Percentiles rank a stretch among this genome's conserved stretches.
Conservation (phyloP, 2,797 vertebrate genomes). For the Catamblyrhynchus diadema region DNA sequence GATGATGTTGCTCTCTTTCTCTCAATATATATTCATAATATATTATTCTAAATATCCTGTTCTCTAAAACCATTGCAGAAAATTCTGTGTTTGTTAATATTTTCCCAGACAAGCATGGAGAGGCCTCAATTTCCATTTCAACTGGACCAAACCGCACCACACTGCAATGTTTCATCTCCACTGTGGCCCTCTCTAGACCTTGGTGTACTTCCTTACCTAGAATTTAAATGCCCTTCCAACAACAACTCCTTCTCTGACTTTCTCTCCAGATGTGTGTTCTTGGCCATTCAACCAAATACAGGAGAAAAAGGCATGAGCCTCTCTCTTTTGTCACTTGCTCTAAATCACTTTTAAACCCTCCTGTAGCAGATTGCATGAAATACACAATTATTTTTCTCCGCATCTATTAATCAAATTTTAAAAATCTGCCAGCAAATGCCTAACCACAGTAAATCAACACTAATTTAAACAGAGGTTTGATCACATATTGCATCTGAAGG, state of each 20-base stretch:
- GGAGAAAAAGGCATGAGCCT: neutral
- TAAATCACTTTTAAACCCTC: neutral
- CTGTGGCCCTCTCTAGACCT: neutral
- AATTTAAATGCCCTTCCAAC: neutral
- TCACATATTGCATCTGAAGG: neutral
- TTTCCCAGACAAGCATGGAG: neutral
- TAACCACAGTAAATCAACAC: neutral
- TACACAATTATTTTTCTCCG: neutral
- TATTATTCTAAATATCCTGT: neutral
- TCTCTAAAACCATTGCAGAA: neutral
- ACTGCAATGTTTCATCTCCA: neutral
- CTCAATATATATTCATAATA: neutral
- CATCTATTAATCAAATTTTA: rapidly evolving
- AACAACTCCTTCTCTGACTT: neutral
- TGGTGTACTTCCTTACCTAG: neutral
- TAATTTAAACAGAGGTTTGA: neutral
- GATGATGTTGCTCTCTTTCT: neutral
- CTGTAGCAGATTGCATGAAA: neutral
- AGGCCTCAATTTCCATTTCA: neutral
- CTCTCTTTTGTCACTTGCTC: neutral
- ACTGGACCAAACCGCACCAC: neutral
- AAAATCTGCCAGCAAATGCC: neutral
- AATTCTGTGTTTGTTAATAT: neutral
- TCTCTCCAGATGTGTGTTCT: neutral
- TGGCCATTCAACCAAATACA: neutral